Evolutionary conservation across 2,113 vertebrate genomes (phyloP).

Genomic region (Myotis davidii): DNA sequence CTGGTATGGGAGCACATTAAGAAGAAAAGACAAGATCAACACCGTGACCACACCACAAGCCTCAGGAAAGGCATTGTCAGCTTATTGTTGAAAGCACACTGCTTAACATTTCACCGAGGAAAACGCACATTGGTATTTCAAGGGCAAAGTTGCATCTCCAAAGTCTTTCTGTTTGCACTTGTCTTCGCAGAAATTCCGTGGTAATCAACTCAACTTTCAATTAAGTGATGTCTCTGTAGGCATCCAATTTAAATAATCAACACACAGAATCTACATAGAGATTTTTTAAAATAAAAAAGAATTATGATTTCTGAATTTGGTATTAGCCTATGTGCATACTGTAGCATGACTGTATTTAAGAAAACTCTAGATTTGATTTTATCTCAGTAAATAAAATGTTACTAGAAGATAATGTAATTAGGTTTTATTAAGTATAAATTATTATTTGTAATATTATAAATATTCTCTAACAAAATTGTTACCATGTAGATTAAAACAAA

Average conservation of each 20-base stretch:
- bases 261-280: neutral
- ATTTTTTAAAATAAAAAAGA: neutral
- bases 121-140: constrained; percentile 66
- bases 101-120: constrained; percentile 64
- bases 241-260: constrained; percentile 46
- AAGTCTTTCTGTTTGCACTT: constrained; percentile 37
- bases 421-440: constrained; percentile 38
- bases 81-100: constrained; percentile 66
- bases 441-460: constrained; percentile 15
- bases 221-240: constrained; percentile 5
- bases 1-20: constrained; percentile 75
- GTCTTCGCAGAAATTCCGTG: constrained; percentile 30
- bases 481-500: constrained; percentile 15
- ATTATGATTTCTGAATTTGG: neutral
- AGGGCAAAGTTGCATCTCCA: constrained; percentile 52
- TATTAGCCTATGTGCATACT: neutral
- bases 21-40: constrained; percentile 77
- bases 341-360: neutral
- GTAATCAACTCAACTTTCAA: constrained; percentile 32
- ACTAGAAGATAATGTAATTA: neutral
- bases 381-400: neutral
- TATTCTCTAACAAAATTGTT: neutral
- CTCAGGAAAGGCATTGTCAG: constrained; percentile 70
- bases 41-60: constrained; percentile 77
- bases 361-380: constrained; percentile 20